Base-by-base conservation (phyloP, 1,140 invertebrate species). In the Meloidogyne floridensis region DNA sequence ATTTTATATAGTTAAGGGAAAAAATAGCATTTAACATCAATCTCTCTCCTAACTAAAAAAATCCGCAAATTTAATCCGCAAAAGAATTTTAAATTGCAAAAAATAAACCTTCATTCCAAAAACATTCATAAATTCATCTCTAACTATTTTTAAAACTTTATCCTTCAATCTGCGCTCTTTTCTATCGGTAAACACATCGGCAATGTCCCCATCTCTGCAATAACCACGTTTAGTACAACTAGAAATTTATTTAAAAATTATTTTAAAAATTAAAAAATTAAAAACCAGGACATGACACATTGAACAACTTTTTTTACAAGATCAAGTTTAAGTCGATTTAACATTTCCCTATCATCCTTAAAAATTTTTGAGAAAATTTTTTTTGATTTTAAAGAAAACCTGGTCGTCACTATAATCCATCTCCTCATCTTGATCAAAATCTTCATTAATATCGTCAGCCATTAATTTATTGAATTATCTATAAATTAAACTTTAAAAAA, bases 191-290 rank as follows among this genome's bases (percentile, higher is more conserved):
- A 77, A 77, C n/a, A 77, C 56, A 15, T 77, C 75, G 3, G 32
- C n/a, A 77, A 77, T 77, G 75, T 77, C 75, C 4, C 11, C 43
- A 77, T 77, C 75, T 15, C 75, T 13, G 4, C 56, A 56, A 59
- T 32, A 59, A 42, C 75, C 75, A 15, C 53, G 47, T 54, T 53
- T n/a, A n/a, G 75, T 65, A 18, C 56, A 56, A 32, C 75, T 77
- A 15, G 18, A 77, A 32, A 65, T 13, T 77, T 71, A 42, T 32
- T 32, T 32, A 20, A 42, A 71, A 8, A 71, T 7, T 18, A 6
- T 56, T n/a, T 75, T 11, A 11, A 75, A 75, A 75, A 20, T 74
- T 74, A 74, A 74, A 74, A 74, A 74, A 42, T 8, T 4, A 15
- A 15, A 65, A 54, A 74, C 72, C 72, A 15, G 2, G 6, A n/a